Evolutionary conservation across 2,797 vertebrate genomes (phyloP).

Genomic region (Chelon labrosus): DNA sequence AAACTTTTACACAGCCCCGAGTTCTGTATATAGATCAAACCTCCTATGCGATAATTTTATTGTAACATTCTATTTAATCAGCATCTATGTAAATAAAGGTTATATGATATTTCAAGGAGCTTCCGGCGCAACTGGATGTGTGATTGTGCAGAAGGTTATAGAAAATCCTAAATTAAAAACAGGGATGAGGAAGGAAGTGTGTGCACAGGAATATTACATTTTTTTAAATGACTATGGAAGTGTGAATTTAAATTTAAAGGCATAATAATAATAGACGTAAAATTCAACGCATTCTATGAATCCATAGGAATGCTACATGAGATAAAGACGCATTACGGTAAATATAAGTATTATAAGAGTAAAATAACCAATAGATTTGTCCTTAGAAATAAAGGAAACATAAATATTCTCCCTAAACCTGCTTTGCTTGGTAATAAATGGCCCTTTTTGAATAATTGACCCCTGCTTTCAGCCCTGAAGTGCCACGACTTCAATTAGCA

Average conservation of each 20-base stretch:
- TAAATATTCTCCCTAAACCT: neutral
- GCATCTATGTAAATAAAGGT: conserved; percentile 91
- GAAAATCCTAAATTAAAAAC: neutral
- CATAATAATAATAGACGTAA: neutral
- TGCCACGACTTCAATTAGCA: conserved; percentile 84
- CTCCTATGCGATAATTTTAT: conserved; percentile 85
- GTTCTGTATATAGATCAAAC: conserved; percentile 85
- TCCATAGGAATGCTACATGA: conserved; percentile 17
- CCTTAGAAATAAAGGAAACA: conserved; percentile 4
- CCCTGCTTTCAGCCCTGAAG: conserved; percentile 62
- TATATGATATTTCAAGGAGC: conserved; percentile 86
- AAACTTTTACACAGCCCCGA: conserved; percentile 57
- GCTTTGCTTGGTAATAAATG: conserved; percentile 53
- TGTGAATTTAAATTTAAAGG: neutral
- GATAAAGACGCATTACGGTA: neutral
- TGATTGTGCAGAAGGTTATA: conserved; percentile 47
- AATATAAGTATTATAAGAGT: neutral
- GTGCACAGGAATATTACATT: neutral
- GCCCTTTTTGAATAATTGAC: conserved; percentile 57
- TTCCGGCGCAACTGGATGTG: conserved; percentile 54
- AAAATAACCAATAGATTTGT: conserved; percentile 8
- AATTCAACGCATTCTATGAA: neutral
- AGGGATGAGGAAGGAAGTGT: neutral
- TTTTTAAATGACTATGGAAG: neutral
- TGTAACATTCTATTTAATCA: conserved; percentile 91